These are phyloP conservation scores for Eupithecia abbreviata DNA, from an alignment of 2,888 invertebrate genomes.

Conservation along the genomic window DNA sequence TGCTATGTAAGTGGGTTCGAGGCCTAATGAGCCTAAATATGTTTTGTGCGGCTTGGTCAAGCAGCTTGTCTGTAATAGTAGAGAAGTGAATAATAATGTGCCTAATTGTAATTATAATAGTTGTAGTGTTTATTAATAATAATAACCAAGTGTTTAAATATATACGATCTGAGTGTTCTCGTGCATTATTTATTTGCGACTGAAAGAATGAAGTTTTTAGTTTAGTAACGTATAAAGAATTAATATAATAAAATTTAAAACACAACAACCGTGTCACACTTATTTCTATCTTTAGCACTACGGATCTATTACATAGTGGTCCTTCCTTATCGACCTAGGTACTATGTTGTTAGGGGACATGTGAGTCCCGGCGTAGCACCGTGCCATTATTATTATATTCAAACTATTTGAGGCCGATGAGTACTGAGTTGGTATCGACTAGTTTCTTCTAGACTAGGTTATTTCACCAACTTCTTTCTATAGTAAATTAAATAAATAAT, in stretches of 20 bases:
- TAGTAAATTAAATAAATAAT: too few relatives aligned
- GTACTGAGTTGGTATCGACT: too few relatives aligned
- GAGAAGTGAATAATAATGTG: neutral
- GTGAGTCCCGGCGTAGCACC: too few relatives aligned
- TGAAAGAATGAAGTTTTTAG: slow-evolving; percentile 44
- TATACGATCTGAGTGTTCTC: slow-evolving; percentile 62
- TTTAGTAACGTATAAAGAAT: slow-evolving; percentile 36
- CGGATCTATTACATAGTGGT: neutral
- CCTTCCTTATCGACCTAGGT: neutral
- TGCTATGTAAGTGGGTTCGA: neutral
- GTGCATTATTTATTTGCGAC: slow-evolving; percentile 61
- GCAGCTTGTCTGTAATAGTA: neutral
- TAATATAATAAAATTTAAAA: slow-evolving; percentile 26
- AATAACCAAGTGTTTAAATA: slow-evolving; percentile 5
- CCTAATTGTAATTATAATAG: neutral
- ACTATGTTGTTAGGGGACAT: neutral
- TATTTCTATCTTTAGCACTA: neutral
- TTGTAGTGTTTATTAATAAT: neutral
- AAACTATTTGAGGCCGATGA: too few relatives aligned
- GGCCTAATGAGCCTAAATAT: neutral
- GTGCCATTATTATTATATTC: too few relatives aligned
- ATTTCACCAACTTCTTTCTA: too few relatives aligned
- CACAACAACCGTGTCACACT: neutral
- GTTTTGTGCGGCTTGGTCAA: neutral
- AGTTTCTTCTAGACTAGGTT: too few relatives aligned